A percentile compares a stretch with the other conserved stretches of the same genome.
These are phyloP conservation scores for Drosophila pseudotakahashii DNA, from an alignment of 2,888 invertebrate genomes.

Conservation along the genomic window DNA sequence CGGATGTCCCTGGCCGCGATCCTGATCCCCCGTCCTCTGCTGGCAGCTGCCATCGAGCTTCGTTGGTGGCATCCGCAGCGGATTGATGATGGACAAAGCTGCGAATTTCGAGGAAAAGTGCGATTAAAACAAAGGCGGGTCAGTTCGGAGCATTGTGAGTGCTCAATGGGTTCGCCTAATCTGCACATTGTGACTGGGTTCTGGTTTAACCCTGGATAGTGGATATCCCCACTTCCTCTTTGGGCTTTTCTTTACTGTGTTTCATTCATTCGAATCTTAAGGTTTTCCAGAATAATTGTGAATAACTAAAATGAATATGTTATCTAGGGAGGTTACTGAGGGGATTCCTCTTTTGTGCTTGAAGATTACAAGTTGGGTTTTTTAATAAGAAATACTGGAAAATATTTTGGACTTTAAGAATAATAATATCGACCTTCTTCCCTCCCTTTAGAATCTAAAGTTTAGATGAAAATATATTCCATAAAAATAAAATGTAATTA, in stretches of 20 bases:
- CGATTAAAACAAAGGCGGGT: conserved; percentile 37
- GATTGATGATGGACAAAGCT: conserved; percentile 32
- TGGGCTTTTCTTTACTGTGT: neutral
- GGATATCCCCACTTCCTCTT: neutral
- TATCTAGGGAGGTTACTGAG: too few relatives aligned
- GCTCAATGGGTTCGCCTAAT: conserved; percentile 54
- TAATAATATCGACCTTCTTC: too few relatives aligned
- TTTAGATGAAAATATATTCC: too few relatives aligned
- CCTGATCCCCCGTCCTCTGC: too few relatives aligned
- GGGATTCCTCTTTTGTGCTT: too few relatives aligned
- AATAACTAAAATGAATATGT: neutral
- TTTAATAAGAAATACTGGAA: too few relatives aligned
- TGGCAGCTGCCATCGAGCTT: conserved; percentile 61
- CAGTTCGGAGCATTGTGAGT: conserved; percentile 20
- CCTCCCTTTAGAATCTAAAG: too few relatives aligned
- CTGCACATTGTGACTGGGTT: conserved; percentile 21
- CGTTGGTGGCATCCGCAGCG: conserved; percentile 63
- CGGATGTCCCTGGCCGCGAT: conserved; percentile 58
- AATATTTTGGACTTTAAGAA: too few relatives aligned
- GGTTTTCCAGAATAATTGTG: neutral
- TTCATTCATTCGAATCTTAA: neutral
- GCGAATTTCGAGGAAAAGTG: conserved; percentile 68
- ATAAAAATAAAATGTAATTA: too few relatives aligned
- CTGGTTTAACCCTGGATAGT: neutral
- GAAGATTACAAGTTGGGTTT: too few relatives aligned